Evolutionary conservation across 2,797 vertebrate genomes (phyloP).

Genomic region (Rhinichthys osculus): DNA sequence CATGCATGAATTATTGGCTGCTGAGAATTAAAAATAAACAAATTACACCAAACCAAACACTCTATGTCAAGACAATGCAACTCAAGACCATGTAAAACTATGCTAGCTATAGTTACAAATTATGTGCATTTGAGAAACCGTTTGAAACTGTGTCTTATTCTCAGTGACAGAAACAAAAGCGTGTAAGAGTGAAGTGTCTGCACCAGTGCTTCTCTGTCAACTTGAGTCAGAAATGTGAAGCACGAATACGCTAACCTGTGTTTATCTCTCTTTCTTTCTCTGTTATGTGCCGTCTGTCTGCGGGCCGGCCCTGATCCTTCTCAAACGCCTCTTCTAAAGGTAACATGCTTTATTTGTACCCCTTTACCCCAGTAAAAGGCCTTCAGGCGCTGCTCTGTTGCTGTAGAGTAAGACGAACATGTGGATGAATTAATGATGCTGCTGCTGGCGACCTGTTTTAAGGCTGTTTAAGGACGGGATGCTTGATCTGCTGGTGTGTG

Average conservation of each 20-base stretch:
- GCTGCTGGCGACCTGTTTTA: background rate
- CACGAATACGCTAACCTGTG: constrained; percentile 67
- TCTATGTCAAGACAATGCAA: background rate
- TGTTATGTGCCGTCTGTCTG: constrained; percentile 58
- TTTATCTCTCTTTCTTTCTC: constrained; percentile 51
- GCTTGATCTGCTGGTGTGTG: constrained; percentile 9
- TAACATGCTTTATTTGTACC: constrained; percentile 67
- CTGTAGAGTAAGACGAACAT: background rate
- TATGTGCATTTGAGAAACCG: background rate
- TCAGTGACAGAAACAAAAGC: background rate
- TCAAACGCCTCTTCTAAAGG: constrained; percentile 68
- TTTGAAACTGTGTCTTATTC: background rate
- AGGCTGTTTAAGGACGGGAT: constrained; percentile 2
- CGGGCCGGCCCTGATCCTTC: constrained; percentile 23
- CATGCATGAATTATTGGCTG: background rate
- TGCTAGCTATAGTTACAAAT: no score
- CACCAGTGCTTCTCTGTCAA: constrained; percentile 12
- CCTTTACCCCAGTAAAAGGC: constrained; percentile 44
- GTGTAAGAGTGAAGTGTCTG: background rate
- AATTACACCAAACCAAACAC: background rate
- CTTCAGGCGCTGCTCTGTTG: constrained; percentile 24
- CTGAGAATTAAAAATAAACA: background rate
- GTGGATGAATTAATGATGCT: constrained; percentile 47
- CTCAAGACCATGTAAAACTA: background rate
- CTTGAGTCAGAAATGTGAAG: constrained; percentile 47